Evolutionary conservation across 2,888 invertebrate species (phyloP).

Genomic region (Oithona nana): DNA sequence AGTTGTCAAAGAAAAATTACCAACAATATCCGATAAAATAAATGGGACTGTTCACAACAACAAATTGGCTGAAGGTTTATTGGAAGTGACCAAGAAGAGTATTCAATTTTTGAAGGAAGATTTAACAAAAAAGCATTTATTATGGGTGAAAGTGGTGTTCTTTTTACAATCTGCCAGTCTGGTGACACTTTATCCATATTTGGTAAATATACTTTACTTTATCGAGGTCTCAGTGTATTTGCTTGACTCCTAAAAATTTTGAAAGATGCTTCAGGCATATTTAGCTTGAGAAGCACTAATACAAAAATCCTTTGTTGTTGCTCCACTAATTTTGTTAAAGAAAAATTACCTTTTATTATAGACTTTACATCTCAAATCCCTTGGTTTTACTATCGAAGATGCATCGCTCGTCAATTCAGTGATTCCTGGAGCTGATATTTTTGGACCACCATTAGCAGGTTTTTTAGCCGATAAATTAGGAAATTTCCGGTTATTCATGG

Average conservation of each 20-base stretch:
- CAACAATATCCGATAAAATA: too few species aligned
- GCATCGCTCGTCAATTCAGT: slow-evolving; percentile 60
- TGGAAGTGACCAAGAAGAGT: neutral
- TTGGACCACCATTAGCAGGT: slow-evolving; percentile 56
- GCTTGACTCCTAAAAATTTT: too few species aligned
- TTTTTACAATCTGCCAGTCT: slow-evolving; percentile 24
- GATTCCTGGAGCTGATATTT: slow-evolving; percentile 51
- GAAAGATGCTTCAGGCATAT: too few species aligned
- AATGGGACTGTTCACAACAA: too few species aligned
- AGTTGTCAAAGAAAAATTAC: too few species aligned
- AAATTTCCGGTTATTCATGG: slow-evolving; percentile 37
- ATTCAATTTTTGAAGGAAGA: neutral
- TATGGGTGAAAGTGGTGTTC: slow-evolving; percentile 1
- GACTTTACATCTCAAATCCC: slow-evolving; percentile 56
- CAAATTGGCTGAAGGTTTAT: too few species aligned
- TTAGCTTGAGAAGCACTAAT: too few species aligned
- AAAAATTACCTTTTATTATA: neutral
- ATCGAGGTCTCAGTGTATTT: too few species aligned
- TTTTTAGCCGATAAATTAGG: slow-evolving; percentile 58
- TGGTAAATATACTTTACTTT: too few species aligned
- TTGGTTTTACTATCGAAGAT: slow-evolving; percentile 57
- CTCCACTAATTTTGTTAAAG: too few species aligned
- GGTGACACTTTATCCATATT: slow-evolving; percentile 53
- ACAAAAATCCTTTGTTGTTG: too few species aligned
- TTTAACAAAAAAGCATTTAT: neutral